phyloP scores from a whole-genome alignment of 2,113 vertebrate genomes.

The Rhegmatorhina hoffmannsi region DNA sequence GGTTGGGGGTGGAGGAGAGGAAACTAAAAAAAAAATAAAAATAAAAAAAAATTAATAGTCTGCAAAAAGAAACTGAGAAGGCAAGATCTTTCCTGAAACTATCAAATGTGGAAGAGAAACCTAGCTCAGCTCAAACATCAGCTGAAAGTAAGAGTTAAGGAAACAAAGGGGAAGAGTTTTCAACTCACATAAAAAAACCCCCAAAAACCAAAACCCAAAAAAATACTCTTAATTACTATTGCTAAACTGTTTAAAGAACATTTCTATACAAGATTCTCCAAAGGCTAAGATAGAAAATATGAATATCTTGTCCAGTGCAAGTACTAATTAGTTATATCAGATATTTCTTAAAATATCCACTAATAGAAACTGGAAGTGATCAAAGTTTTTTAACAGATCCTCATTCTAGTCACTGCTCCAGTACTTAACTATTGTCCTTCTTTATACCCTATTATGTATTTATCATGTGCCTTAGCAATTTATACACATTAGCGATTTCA shows the following conservation, averaged over 20 bases:
- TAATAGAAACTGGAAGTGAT: not conserved
- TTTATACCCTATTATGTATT: not conserved
- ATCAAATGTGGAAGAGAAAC: not conserved
- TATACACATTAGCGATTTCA: not conserved
- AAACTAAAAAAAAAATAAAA: not conserved
- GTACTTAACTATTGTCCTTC: not conserved
- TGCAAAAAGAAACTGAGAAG: not conserved
- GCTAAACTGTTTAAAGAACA: not conserved
- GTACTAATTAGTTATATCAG: not conserved
- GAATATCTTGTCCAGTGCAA: not conserved
- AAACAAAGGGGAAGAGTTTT: not conserved
- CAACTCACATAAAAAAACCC: not conserved
- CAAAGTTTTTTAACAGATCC: not conserved
- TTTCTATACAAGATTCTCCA: not conserved
- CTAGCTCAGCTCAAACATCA: not conserved
- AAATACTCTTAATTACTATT: not conserved
- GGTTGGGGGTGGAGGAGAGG: rapidly evolving
- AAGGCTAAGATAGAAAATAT: not conserved
- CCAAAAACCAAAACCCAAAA: no score
- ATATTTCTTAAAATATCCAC: not conserved
- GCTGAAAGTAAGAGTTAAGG: not conserved
- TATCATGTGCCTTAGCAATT: not conserved
- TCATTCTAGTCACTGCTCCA: not conserved
- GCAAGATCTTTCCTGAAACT: not conserved
- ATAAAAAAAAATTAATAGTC: not conserved